Evolutionary conservation across 2,888 invertebrate species (phyloP).

Genomic region (Erebia epiphron): DNA sequence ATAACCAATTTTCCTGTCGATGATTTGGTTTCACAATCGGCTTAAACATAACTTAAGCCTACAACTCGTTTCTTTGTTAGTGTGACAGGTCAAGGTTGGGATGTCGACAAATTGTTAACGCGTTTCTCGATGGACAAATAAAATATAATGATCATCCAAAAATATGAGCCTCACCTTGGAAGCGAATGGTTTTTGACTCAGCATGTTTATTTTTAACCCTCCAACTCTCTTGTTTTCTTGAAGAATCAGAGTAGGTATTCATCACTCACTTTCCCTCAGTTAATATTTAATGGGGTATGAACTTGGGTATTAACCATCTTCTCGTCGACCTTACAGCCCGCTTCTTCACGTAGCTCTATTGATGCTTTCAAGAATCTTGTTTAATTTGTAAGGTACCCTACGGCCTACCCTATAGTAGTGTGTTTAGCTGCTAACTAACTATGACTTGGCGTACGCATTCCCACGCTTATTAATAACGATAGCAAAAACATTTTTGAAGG

Average conservation of each 20-base stretch:
- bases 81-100: constrained; percentile 50
- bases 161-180: constrained; percentile 34
- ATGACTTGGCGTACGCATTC: too few species aligned
- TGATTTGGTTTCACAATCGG: constrained; percentile 33
- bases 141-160: constrained; percentile 38
- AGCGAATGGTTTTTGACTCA: constrained; percentile 22
- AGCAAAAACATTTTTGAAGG: too few species aligned
- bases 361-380: too few species aligned
- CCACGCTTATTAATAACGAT: too few species aligned
- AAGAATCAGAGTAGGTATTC: too few species aligned
- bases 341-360: too few species aligned
- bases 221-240: background rate
- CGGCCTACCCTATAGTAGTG: too few species aligned
- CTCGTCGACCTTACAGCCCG: too few species aligned
- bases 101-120: constrained; percentile 48
- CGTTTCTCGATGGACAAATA: constrained; percentile 44
- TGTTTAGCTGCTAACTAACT: too few species aligned
- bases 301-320: background rate
- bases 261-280: too few species aligned
- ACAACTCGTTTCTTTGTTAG: constrained; percentile 40
- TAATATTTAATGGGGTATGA: background rate
- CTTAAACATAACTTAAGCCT: constrained; percentile 24
- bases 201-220: constrained; percentile 14
- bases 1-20: constrained; percentile 36
- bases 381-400: too few species aligned